Conservation (phyloP, 2,797 vertebrate genomes). For the Spinus olivaceus region DNA sequence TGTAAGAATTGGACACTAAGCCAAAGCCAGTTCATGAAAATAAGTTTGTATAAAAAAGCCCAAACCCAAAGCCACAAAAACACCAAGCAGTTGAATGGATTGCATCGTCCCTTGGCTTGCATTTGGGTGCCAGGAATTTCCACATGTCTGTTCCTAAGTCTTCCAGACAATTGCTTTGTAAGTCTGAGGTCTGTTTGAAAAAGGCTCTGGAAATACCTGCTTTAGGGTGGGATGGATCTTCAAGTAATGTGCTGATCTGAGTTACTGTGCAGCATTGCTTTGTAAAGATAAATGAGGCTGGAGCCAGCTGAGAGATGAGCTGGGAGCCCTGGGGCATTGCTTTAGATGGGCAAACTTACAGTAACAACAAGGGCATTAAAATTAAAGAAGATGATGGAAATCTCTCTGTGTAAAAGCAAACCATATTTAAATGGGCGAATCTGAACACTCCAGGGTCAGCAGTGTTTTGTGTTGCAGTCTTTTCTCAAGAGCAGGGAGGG, state of each 20-base stretch:
- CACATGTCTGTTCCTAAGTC: not conserved
- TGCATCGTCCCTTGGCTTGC: not conserved
- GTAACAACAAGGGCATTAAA: not conserved
- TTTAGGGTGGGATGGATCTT: not conserved
- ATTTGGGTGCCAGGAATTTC: not conserved
- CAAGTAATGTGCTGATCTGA: not conserved
- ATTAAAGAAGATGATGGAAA: not conserved
- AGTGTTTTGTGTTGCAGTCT: not conserved
- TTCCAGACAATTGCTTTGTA: not conserved
- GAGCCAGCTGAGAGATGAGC: not conserved
- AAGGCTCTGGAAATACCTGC: conserved; percentile 4
- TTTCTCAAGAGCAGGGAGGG: not conserved
- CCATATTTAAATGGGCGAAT: not conserved
- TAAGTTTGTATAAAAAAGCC: not conserved
- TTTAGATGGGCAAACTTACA: not conserved
- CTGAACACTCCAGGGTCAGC: not conserved
- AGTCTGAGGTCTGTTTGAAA: not conserved
- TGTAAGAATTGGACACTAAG: not conserved
- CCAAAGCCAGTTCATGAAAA: not conserved
- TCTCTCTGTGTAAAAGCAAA: not conserved
- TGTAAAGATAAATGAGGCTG: not conserved
- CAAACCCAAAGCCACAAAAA: not conserved
- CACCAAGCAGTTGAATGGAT: not conserved
- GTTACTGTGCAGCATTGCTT: not conserved
- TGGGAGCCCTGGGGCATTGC: not conserved